Evolutionary conservation across 2,113 vertebrate species (phyloP), one percentile per base, ranked within the genome.

Genomic region (Callionymus lyra): DNA sequence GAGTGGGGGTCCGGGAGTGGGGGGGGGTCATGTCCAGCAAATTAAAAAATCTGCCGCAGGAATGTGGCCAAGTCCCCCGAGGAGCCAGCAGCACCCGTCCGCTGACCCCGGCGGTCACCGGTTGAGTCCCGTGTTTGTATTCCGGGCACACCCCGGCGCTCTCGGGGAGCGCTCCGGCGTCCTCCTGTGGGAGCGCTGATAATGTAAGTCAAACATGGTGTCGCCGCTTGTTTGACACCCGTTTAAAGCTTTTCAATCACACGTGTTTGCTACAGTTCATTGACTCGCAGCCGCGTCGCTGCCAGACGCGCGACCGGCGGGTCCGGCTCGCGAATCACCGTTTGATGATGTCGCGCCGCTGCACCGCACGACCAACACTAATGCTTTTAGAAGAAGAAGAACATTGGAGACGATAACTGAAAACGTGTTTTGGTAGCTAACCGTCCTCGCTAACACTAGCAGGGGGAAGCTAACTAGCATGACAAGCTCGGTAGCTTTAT

Each of bases 161-260:
- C 73, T 63, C 41, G 77, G 71, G 77, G 75, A 58, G 34, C 35
- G 68, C 47, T 45, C 52, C 65, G 46, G 50, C 34, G 38, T 55
- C 66, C 59, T 50, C 76, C 78, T 69, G 53, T 44, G 80, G 77
- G 78, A 76, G 65, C 37, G 41, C 65, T 67, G 78, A 74, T 79
- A 81, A 81, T 82, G 76, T 74, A 82, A 79, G 76, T 82, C 78
- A 81, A 81, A 82, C 80, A 82, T 59, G 56, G 76, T 79, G 80
- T 79, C 68, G 47, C 41, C 0, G 53, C 76, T 79, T 82, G 80
- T 82, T 81, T 79, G 76, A 76, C 76, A 76, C 74, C 72, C 70
- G 64, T 80, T 74, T 77, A 74, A 72, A 74, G 74, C 62, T 47
- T 74, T 79, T 81, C 78, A 77, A 77, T 79, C 80, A 74, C 63